Evolutionary conservation across 2,888 invertebrate genomes (phyloP).

Genomic region (Latrodectus hesperus): DNA sequence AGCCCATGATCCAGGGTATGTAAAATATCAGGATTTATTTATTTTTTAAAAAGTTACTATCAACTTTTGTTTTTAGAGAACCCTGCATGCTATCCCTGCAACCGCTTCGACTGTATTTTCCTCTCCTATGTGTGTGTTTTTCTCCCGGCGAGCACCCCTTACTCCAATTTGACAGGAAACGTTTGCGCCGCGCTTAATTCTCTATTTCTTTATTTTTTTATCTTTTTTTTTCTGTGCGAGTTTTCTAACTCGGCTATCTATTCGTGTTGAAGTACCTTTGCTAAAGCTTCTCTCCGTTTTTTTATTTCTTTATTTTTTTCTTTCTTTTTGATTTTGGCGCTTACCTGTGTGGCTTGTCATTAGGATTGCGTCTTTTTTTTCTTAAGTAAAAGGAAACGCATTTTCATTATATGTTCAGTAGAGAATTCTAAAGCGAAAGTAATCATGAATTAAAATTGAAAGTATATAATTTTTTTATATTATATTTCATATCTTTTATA

Average conservation of each 20-base stretch:
- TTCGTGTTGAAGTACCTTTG: too few relatives aligned
- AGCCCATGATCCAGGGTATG: conserved; percentile 66
- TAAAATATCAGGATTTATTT: conserved; percentile 9
- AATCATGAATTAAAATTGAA: too few relatives aligned
- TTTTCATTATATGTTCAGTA: too few relatives aligned
- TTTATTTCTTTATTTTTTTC: background rate
- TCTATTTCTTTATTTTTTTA: background rate
- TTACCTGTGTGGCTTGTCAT: background rate
- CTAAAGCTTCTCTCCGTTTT: background rate
- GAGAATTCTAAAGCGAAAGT: too few relatives aligned
- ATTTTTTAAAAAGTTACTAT: background rate
- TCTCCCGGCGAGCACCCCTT: background rate
- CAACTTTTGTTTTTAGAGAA: background rate
- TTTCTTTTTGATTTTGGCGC: background rate
- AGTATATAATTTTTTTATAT: too few relatives aligned
- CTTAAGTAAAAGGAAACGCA: too few relatives aligned
- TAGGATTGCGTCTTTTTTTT: background rate
- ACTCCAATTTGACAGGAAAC: background rate
- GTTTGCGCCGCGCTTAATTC: background rate
- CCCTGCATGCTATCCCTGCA: background rate
- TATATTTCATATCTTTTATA: too few relatives aligned
- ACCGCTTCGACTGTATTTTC: too few relatives aligned
- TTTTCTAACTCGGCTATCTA: too few relatives aligned
- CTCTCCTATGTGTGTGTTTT: too few relatives aligned
- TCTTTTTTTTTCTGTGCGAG: background rate